These are phyloP conservation scores for Parazoanthus swiftii DNA, from an alignment of 92 coral and sea anemone genomes.

Conservation along the genomic window DNA sequence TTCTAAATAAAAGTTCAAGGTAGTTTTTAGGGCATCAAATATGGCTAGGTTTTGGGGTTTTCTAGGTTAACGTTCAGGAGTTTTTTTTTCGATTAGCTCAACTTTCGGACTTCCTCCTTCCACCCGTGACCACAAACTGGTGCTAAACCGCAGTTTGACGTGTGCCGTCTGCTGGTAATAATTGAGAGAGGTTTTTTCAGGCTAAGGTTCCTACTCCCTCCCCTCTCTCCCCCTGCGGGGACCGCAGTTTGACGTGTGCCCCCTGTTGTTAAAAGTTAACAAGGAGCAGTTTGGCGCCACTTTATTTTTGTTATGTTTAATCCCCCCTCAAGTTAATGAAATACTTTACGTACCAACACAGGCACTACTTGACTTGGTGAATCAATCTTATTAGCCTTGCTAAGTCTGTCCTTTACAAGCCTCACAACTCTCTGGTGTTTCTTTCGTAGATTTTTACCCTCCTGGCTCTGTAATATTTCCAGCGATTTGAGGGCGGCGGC, in stretches of 20 bases:
- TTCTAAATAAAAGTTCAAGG: too few species aligned
- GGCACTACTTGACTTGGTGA: conserved; percentile 5
- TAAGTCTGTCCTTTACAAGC: neutral
- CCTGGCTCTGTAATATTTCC: conserved; percentile 3
- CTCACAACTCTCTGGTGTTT: conserved; percentile 6
- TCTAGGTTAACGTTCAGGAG: too few species aligned
- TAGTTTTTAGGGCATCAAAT: too few species aligned
- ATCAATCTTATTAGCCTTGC: neutral
- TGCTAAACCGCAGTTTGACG: neutral
- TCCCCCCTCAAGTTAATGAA: neutral
- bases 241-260: neutral
- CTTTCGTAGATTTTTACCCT: neutral
- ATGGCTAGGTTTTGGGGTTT: too few species aligned
- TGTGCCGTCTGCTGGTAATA: neutral
- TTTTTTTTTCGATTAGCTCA: too few species aligned
- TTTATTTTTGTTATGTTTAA: too few species aligned
- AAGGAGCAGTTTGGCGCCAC: neutral
- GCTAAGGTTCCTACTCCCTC: too few species aligned
- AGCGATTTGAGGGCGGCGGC: neutral
- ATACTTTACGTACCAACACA: neutral
- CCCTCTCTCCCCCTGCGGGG: too few species aligned
- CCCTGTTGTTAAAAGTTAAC: neutral
- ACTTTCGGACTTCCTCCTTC: too few species aligned
- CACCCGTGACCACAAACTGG: too few species aligned
- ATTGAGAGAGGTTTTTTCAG: too few species aligned